These are phyloP conservation scores for Cordilura impudica DNA, from an alignment of 2,888 invertebrate species.

Conservation along the genomic window DNA sequence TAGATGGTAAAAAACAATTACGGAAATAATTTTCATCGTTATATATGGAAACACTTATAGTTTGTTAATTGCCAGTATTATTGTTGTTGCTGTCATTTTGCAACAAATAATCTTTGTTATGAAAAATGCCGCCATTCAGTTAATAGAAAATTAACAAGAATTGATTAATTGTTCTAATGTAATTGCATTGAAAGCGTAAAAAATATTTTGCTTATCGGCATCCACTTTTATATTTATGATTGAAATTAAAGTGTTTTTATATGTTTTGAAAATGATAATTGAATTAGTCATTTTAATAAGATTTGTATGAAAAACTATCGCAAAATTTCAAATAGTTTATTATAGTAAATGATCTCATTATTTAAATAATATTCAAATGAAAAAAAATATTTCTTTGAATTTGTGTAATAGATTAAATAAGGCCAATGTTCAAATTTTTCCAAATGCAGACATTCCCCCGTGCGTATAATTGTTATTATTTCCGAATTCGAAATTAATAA, in stretches of 20 bases:
- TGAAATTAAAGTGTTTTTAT: not conserved
- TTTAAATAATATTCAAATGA: no score
- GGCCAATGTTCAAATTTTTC: no score
- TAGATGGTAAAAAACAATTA: not conserved
- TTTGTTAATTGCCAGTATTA: constrained; percentile 18
- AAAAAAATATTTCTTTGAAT: no score
- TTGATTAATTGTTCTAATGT: not conserved
- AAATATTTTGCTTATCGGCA: not conserved
- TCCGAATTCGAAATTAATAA: no score
- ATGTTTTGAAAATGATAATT: not conserved
- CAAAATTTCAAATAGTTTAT: no score
- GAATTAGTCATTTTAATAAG: no score
- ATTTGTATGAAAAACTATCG: no score
- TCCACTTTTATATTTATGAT: not conserved
- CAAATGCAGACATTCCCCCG: no score
- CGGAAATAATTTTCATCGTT: constrained; percentile 34
- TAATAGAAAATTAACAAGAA: not conserved
- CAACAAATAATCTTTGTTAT: not conserved
- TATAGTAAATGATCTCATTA: no score
- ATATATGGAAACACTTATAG: constrained; percentile 22
- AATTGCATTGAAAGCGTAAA: not conserved
- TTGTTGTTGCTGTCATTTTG: constrained; percentile 2
- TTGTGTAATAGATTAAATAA: no score
- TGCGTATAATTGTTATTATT: no score
- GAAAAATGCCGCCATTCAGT: not conserved